A percentile compares a stretch with the other conserved stretches of the same genome.
Conservation (phyloP, 2,113 vertebrate species). For the Ammodytes marinus region DNA sequence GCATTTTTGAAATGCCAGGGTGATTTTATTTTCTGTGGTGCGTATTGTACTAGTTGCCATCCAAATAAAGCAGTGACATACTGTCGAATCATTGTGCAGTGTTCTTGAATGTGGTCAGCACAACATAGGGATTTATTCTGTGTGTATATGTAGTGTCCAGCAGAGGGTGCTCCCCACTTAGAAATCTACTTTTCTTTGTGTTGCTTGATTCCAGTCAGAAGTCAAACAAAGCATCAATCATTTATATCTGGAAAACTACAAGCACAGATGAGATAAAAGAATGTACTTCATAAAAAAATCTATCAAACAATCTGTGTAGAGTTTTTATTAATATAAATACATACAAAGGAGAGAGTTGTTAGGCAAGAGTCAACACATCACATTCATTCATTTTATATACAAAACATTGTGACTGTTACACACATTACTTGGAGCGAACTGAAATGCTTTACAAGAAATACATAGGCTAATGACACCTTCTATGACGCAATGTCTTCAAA, state of each 20-base stretch:
- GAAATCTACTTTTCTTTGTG: background rate
- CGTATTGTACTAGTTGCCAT: conserved; percentile 43
- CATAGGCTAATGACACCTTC: conserved; percentile 13
- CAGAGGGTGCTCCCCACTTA: conserved; percentile 44
- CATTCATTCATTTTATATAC: conserved; percentile 49
- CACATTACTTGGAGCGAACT: conserved; percentile 16
- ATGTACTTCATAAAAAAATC: conserved; percentile 51
- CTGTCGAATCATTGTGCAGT: background rate
- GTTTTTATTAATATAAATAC: conserved; percentile 72
- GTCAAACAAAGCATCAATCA: background rate
- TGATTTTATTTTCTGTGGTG: conserved; percentile 32
- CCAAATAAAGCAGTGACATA: conserved; percentile 60
- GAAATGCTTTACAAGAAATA: conserved; percentile 61
- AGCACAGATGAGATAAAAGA: conserved; percentile 50
- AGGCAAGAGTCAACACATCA: conserved; percentile 52
- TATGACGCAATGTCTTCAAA: background rate
- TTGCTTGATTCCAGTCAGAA: background rate
- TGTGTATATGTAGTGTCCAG: conserved; percentile 34
- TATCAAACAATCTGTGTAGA: conserved; percentile 44
- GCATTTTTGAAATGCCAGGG: conserved; percentile 7
- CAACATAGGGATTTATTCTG: background rate
- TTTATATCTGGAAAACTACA: conserved; percentile 72
- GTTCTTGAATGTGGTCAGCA: background rate
- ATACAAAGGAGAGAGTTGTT: conserved; percentile 65
- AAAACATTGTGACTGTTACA: conserved; percentile 43